Evolutionary conservation across 2,113 vertebrate genomes (phyloP), one percentile per base, ranked within the genome.

Genomic region (Archocentrus centrarchus): DNA sequence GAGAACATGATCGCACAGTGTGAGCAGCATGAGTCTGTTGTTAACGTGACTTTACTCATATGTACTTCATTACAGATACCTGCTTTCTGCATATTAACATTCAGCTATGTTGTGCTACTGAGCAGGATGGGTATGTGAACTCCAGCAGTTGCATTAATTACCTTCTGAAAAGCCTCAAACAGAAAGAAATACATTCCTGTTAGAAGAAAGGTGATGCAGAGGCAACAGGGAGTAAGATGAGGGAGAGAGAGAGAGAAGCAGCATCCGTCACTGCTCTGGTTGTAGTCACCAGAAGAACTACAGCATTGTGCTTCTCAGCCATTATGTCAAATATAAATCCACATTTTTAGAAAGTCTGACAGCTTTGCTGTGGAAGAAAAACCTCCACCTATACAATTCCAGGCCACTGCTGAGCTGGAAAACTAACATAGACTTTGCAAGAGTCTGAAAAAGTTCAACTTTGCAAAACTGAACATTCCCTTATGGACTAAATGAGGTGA

Each of bases 241-340:
- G 47, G 57, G 73, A 24, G 41, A 39, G 15, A 22, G 58, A 18
- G 11, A 39, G 32, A 75, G 77, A 79, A 39, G 58, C 27, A 3
- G 22, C 37, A 7, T 41, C 75, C 37, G 9, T 73, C 60, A 86
- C 13, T 17, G 13, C 8, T 64, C 53, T 58, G 44, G 22, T 77
- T 88, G 68, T 37, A 79, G 27, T 82, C 62, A 70, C 41, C 20
- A 66, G 83, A 70, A 81, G 53, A 86, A 79, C 22, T 79, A 57
- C 73, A 76, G 90, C 77, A 75, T 44, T 81, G 81, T 81, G 75
- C 79, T 53, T 75, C 27, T 47, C 53, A 88, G 60, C 80, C 62
- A 89, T 92, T 89, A 89, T 59, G 70, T 88, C 70, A 88, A 84
- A 86, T 88, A 81, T 83, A 78, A 84, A 87, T 89, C 81, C 70